Percentiles rank a stretch among this genome's conserved stretches.
Conservation (phyloP, 2,113 vertebrate species). For the Myrmophylax atrothorax region DNA sequence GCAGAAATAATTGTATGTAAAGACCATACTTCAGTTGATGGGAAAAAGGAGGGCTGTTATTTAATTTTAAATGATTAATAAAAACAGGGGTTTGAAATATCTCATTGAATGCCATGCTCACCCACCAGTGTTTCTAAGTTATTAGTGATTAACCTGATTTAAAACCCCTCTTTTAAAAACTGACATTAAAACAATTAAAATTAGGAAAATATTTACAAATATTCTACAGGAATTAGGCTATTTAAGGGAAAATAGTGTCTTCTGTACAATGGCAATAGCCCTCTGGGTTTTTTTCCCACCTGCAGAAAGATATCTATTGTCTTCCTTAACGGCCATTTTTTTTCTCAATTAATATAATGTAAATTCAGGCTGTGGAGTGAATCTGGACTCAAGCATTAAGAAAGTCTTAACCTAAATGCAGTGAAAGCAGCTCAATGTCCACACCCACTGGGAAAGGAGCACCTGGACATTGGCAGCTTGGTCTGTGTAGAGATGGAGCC, state of each 20-base stretch:
- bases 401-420: neutral
- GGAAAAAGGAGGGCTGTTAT: neutral
- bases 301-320: neutral
- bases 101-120: neutral
- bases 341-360: neutral
- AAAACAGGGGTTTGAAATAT: neutral
- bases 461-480: rapidly evolving
- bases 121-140: neutral
- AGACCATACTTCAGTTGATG: neutral
- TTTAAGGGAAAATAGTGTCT: neutral
- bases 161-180: neutral
- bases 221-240: neutral
- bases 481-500: rapidly evolving
- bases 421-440: neutral
- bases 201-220: neutral
- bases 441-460: neutral
- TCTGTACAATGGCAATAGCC: neutral
- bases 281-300: neutral
- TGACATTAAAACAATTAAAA: neutral
- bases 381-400: neutral
- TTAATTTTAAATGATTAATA: neutral
- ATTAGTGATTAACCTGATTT: neutral
- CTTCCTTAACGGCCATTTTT: neutral
- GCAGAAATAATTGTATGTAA: conserved; percentile 2
- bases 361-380: neutral